Percentiles rank a stretch among this genome's conserved stretches.
phyloP scores from a whole-genome alignment of 2,888 invertebrate genomes.

The Orchesella flavescens region DNA sequence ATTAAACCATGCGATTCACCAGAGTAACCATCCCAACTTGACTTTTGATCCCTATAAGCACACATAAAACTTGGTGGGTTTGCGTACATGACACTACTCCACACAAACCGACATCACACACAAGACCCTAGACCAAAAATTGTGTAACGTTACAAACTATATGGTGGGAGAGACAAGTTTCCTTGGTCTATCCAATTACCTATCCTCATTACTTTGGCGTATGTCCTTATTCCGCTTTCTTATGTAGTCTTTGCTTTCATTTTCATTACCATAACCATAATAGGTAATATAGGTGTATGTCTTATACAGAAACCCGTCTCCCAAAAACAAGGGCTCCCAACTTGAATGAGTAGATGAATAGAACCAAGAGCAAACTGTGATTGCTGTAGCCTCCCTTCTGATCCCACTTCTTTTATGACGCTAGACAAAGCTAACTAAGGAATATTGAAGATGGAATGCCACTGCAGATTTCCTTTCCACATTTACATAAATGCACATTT shows the following conservation, averaged over 20 bases:
- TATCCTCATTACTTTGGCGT: background rate
- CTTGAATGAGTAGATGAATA: background rate
- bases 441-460: too few species aligned
- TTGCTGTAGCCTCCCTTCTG: too few species aligned
- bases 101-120: too few species aligned
- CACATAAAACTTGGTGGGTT: constrained; percentile 18
- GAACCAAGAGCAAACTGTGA: too few species aligned
- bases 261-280: constrained; percentile 20
- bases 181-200: background rate
- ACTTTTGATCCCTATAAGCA: constrained; percentile 38
- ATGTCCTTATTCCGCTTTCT: background rate
- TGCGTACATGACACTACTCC: too few species aligned
- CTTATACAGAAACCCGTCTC: background rate
- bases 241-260: background rate
- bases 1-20: constrained; percentile 55
- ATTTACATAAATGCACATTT: too few species aligned
- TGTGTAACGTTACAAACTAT: too few species aligned
- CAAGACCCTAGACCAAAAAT: too few species aligned
- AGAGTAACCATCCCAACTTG: constrained; percentile 29
- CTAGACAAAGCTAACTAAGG: too few species aligned
- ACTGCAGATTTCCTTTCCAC: too few species aligned
- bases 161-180: too few species aligned
- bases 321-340: background rate
- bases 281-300: background rate
- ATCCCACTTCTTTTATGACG: too few species aligned